Evolutionary conservation across 2,797 vertebrate species (phyloP).

Genomic region (Girardinus metallicus): DNA sequence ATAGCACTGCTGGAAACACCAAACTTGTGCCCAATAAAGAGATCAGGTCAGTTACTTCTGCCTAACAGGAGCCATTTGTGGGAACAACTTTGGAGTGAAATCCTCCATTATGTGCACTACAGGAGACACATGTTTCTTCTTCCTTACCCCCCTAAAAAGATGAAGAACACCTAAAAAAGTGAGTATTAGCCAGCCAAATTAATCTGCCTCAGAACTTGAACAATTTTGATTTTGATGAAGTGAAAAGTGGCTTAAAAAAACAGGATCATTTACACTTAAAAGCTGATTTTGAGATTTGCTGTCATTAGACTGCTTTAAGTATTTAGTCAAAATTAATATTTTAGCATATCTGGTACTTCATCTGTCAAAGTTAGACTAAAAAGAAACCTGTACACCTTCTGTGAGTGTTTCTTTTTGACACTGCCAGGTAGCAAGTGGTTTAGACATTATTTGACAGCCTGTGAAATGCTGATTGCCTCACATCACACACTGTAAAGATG

Average conservation of each 20-base stretch:
- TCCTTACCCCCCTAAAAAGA: constrained; percentile 22
- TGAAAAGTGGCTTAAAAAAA: constrained; percentile 47
- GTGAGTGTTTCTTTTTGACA: constrained; percentile 77
- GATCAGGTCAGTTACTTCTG: constrained; percentile 69
- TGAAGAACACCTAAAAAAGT: constrained; percentile 57
- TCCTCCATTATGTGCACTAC: constrained; percentile 68
- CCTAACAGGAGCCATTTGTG: constrained; percentile 68
- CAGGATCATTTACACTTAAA: constrained; percentile 82
- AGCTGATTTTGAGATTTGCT: constrained; percentile 80
- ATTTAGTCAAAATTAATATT: constrained; percentile 86
- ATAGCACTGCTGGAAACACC: constrained; percentile 73
- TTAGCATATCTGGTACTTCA: constrained; percentile 76
- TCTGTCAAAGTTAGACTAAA: constrained; percentile 78
- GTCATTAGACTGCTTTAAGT: constrained; percentile 81
- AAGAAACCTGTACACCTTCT: constrained; percentile 73
- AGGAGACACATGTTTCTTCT: constrained; percentile 60
- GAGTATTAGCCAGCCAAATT: constrained; percentile 67
- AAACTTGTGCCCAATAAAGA: constrained; percentile 19
- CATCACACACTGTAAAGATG: constrained; percentile 86
- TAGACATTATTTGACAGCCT: constrained; percentile 84
- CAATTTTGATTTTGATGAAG: constrained; percentile 73
- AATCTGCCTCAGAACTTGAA: constrained; percentile 72
- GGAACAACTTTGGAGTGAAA: constrained; percentile 73
- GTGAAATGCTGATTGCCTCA: constrained; percentile 87
- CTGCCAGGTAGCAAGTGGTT: constrained; percentile 83